A percentile compares a stretch with the other conserved stretches of the same genome.
Conservation (phyloP, 1,140 invertebrate genomes). For the Papilio polytes region DNA sequence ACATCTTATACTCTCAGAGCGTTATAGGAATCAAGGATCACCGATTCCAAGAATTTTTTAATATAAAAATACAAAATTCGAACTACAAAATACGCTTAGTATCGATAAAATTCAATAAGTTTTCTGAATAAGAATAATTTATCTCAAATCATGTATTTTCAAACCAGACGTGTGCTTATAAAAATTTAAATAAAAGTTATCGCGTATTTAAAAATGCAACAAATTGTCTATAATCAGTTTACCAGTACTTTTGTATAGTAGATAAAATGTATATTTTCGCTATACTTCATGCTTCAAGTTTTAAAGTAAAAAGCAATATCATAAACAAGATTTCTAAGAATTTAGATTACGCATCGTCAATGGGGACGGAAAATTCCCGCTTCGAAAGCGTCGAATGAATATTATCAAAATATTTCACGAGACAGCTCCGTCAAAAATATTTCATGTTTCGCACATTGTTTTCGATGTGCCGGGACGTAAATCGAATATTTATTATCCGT, state of each 20-base stretch:
- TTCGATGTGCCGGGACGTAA: constrained; percentile 33
- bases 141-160: too few species aligned
- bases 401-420: constrained; percentile 36
- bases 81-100: neutral
- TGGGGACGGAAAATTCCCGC: constrained; percentile 8
- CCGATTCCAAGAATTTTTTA: neutral
- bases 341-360: constrained; percentile 9
- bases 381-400: constrained; percentile 22
- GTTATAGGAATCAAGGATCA: neutral
- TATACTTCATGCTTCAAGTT: neutral
- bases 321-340: constrained; percentile 32
- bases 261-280: neutral
- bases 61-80: neutral
- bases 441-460: constrained; percentile 34
- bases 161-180: too few species aligned
- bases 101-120: neutral
- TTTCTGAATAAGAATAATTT: neutral
- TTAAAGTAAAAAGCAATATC: neutral
- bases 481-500: constrained; percentile 38
- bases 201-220: too few species aligned
- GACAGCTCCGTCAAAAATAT: constrained; percentile 29
- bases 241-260: too few species aligned
- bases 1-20: constrained; percentile 8
- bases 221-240: too few species aligned
- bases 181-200: too few species aligned